Evolutionary conservation across 2,888 invertebrate species (phyloP).

Genomic region (Mesopsocus fuscifrons): DNA sequence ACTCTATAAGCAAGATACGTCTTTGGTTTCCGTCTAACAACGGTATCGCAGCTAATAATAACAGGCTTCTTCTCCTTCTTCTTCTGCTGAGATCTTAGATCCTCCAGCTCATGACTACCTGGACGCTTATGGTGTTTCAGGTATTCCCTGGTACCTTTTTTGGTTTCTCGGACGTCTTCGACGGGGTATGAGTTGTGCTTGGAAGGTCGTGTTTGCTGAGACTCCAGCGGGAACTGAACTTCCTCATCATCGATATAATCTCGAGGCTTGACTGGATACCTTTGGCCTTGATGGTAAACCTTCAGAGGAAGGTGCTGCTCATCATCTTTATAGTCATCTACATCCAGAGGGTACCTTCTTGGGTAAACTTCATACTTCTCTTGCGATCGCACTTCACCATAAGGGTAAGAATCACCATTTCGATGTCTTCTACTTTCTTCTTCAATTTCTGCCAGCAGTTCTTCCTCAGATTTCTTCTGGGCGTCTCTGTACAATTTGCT

Average conservation of each 20-base stretch:
- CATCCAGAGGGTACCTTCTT: neutral
- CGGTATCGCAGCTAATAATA: neutral
- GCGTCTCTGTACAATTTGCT: neutral
- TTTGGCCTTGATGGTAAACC: neutral
- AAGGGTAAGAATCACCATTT: neutral
- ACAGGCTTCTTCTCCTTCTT: neutral
- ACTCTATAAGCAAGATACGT: neutral
- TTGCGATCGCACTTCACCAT: too few species aligned
- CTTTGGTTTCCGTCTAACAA: neutral
- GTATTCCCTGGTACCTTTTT: slow-evolving; percentile 4
- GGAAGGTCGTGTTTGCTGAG: too few species aligned
- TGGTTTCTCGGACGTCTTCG: neutral
- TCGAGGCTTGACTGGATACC: neutral
- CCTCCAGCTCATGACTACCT: neutral
- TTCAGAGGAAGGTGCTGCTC: neutral
- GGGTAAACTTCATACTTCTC: neutral
- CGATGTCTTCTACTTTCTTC: neutral
- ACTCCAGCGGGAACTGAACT: neutral
- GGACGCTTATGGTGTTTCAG: neutral
- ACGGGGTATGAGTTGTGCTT: too few species aligned
- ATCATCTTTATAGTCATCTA: neutral
- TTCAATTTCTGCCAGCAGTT: neutral
- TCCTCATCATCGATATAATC: neutral
- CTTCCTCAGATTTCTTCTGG: neutral
- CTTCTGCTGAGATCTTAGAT: neutral